Conservation (phyloP, 1,140 invertebrate genomes). For the Riptortus pedestris region DNA sequence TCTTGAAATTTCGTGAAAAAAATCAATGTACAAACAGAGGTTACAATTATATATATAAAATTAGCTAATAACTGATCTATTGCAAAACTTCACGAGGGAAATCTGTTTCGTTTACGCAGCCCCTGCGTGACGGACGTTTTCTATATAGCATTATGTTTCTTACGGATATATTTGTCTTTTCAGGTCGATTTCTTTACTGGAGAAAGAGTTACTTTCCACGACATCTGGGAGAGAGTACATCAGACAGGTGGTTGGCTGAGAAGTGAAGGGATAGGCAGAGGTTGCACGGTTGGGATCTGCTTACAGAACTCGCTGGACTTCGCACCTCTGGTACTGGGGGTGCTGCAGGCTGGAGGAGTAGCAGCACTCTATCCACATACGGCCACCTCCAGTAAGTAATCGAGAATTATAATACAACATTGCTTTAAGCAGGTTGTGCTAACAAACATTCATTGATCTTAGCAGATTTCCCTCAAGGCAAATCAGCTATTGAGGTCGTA, state of each 20-base stretch:
- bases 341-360: background rate
- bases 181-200: background rate
- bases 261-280: background rate
- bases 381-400: background rate
- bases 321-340: background rate
- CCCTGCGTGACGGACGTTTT: too few relatives aligned
- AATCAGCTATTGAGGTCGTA: too few relatives aligned
- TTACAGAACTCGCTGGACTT: slow-evolving; percentile 2
- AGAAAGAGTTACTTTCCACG: background rate
- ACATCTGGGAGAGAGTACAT: background rate
- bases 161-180: background rate
- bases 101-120: too few relatives aligned
- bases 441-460: too few relatives aligned
- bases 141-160: too few relatives aligned
- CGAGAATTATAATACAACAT: background rate
- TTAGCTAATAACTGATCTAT: too few relatives aligned
- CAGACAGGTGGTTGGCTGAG: background rate
- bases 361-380: background rate
- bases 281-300: background rate
- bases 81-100: too few relatives aligned
- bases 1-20: too few relatives aligned
- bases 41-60: too few relatives aligned
- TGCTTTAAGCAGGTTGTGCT: too few relatives aligned
- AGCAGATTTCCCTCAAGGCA: too few relatives aligned
- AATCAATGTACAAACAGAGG: too few relatives aligned